A percentile compares a stretch with the other conserved stretches of the same genome.
Evolutionary conservation across 2,797 vertebrate species (phyloP).

Genomic region (Artibeus lituratus): DNA sequence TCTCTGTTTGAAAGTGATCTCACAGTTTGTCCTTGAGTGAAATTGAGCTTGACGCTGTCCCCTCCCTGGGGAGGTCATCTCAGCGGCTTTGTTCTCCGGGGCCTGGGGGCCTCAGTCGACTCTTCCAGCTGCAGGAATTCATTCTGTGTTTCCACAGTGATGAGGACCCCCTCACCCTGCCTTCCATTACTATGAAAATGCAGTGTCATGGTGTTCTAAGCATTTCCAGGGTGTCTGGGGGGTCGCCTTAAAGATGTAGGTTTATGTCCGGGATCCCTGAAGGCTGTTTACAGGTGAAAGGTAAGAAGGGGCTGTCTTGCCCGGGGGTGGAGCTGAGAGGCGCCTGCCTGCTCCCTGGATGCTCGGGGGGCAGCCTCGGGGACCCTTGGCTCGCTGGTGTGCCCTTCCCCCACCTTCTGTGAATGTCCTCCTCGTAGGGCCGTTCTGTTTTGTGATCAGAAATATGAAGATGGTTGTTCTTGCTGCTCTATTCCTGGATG

Average conservation of each 20-base stretch:
- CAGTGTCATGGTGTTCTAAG: background rate
- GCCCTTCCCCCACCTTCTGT: background rate
- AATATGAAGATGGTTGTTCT: background rate
- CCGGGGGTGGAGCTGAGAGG: background rate
- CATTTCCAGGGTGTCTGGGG: background rate
- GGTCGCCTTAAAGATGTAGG: background rate
- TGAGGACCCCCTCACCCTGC: background rate
- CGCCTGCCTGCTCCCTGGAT: fast-evolving
- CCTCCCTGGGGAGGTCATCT: background rate
- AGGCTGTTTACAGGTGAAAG: background rate
- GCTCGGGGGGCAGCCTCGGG: background rate
- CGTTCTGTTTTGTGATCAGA: background rate
- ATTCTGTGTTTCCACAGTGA: background rate
- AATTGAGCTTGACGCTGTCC: background rate
- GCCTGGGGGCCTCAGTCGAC: background rate
- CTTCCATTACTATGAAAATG: background rate
- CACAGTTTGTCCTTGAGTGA: background rate
- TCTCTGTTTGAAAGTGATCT: background rate
- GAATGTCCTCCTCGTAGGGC: background rate
- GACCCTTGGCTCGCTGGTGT: background rate
- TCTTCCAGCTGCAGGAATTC: background rate
- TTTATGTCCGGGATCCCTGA: background rate
- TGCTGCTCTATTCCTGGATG: background rate
- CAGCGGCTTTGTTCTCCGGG: background rate
- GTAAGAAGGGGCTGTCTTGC: background rate